Evolutionary conservation across 1,140 invertebrate genomes (phyloP).

Genomic region (Acromyrmex charruanus): DNA sequence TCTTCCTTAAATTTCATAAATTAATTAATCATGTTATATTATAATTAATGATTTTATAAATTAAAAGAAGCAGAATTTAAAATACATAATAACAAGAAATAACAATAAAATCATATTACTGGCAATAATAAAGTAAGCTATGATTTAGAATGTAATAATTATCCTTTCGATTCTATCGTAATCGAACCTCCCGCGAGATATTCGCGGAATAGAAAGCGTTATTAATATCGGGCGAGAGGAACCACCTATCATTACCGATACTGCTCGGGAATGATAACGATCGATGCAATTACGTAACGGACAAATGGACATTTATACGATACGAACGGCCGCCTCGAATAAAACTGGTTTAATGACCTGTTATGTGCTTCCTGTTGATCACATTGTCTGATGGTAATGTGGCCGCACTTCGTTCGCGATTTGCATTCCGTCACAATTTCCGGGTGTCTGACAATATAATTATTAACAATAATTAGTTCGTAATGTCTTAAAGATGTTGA

Average conservation of each 20-base stretch:
- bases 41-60: not conserved
- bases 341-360: conserved; percentile 75
- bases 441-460: conserved; percentile 18
- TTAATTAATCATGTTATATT: not conserved
- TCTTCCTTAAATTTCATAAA: not conserved
- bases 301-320: conserved; percentile 65
- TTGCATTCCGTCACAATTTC: conserved; percentile 33
- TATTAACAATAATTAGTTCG: conserved; percentile 21
- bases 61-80: not conserved
- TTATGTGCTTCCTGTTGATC: conserved; percentile 75
- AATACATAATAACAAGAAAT: not conserved
- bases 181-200: not conserved
- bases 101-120: not conserved
- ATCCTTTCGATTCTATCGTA: conserved; percentile 3
- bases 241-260: conserved; percentile 62
- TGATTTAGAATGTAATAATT: conserved; percentile 1
- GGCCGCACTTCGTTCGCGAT: conserved; percentile 24
- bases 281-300: conserved; percentile 67
- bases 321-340: conserved; percentile 60
- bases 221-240: conserved; percentile 51
- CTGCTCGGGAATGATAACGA: conserved; percentile 61
- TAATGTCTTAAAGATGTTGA: not conserved
- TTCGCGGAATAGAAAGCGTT: conserved; percentile 44
- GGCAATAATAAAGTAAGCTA: not conserved
- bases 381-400: conserved; percentile 61